These are phyloP conservation scores for Climacteris rufus DNA, from an alignment of 2,113 vertebrate genomes.

Conservation along the genomic window DNA sequence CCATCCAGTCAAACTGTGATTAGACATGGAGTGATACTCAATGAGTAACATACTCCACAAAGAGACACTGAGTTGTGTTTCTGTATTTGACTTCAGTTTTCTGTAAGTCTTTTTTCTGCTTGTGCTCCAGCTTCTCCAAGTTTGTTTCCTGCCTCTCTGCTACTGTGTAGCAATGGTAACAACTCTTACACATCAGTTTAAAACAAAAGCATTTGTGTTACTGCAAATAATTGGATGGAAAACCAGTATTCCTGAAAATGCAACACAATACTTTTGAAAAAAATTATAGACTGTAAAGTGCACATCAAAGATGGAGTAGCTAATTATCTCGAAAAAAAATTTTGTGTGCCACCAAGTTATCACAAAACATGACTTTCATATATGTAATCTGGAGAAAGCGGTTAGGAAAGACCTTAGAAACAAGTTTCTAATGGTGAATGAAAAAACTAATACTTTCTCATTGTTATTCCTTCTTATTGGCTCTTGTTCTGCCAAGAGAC, in stretches of 20 bases:
- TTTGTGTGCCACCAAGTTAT: not conserved
- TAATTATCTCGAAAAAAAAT: not conserved
- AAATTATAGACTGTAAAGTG: not conserved
- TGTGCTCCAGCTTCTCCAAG: not conserved
- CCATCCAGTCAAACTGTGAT: not conserved
- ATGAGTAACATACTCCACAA: not conserved
- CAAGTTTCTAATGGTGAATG: not conserved
- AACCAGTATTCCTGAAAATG: not conserved
- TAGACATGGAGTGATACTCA: not conserved
- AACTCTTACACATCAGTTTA: not conserved
- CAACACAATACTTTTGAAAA: not conserved
- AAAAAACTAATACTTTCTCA: not conserved
- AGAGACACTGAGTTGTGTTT: not conserved
- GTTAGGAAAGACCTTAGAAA: not conserved
- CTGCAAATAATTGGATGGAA: not conserved
- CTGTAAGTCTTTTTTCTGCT: not conserved
- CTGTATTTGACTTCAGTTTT: not conserved
- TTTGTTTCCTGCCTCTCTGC: not conserved
- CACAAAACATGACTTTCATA: not conserved
- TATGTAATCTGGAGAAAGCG: not conserved
- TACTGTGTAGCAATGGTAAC: not conserved
- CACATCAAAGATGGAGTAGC: not conserved
- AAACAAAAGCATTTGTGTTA: not conserved
- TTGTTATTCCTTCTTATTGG: not conserved
- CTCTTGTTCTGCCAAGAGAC: not conserved